Percentiles rank a stretch among this genome's conserved stretches.
Conservation (phyloP, 2,113 vertebrate species). For the Peromyscus leucopus region DNA sequence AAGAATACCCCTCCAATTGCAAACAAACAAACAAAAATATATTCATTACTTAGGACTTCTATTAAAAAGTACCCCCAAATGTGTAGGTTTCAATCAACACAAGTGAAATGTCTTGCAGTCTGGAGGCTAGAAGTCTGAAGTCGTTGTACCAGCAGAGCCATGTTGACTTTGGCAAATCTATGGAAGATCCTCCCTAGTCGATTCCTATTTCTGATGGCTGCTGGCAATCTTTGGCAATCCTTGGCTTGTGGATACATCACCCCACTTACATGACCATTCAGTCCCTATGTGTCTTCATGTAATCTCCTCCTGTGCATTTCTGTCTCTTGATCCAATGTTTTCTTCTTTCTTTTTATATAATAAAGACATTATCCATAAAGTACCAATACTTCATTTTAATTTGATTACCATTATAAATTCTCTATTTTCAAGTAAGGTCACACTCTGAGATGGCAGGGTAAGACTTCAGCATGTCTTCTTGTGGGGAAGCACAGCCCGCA, state of each 20-base stretch:
- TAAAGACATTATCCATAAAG: neutral
- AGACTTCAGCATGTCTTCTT: neutral
- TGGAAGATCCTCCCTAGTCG: neutral
- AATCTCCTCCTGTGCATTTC: neutral
- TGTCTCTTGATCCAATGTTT: constrained; percentile 1
- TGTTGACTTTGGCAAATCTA: neutral
- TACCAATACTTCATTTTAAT: constrained; percentile 20
- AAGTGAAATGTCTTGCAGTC: neutral
- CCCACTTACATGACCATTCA: neutral
- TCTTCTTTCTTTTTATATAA: neutral
- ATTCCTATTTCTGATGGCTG: constrained; percentile 5
- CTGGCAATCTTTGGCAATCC: neutral
- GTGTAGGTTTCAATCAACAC: neutral
- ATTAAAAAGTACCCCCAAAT: neutral
- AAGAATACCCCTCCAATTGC: neutral
- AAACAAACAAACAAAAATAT: constrained; percentile 1
- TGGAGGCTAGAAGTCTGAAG: constrained; percentile 21
- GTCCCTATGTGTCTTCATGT: neutral
- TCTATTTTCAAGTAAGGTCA: constrained; percentile 37
- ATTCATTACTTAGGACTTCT: neutral
- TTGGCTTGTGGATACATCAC: constrained; percentile 10
- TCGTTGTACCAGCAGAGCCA: neutral
- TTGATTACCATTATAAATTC: neutral
- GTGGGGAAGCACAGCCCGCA: neutral
- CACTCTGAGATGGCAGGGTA: neutral